Conservation (phyloP, 1,140 invertebrate species). For the Cotesia vestalis region DNA sequence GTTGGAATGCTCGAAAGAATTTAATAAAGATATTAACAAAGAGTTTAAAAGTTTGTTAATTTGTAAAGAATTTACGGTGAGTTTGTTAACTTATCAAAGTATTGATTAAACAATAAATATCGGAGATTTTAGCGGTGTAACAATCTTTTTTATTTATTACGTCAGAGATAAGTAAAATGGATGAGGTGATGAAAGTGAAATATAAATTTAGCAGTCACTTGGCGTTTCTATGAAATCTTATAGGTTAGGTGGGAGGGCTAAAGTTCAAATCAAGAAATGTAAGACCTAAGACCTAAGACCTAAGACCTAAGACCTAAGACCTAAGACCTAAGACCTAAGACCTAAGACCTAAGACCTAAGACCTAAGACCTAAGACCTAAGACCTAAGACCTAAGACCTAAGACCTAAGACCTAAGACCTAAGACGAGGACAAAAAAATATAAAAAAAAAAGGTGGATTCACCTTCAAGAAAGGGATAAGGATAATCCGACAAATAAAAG, state of each 20-base stretch:
- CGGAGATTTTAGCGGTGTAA: no score
- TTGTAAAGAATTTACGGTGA: no score
- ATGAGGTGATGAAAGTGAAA: constrained; percentile 11
- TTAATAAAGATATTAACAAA: no score
- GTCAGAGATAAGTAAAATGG: not conserved
- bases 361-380: no score
- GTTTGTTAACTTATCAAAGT: no score
- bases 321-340: no score
- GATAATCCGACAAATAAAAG: constrained; percentile 31
- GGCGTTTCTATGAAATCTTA: constrained; percentile 15
- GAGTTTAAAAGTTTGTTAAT: no score
- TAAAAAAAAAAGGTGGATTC: constrained; percentile 2
- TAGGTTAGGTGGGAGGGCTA: constrained; percentile 6
- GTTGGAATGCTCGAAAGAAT: no score
- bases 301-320: no score
- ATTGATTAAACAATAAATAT: not conserved
- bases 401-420: not conserved
- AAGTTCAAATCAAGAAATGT: not conserved
- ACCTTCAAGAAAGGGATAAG: constrained; percentile 14
- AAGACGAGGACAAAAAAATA: constrained; percentile 22
- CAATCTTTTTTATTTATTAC: not conserved
- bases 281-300: not conserved
- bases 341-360: no score
- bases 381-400: no score
- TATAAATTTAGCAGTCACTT: constrained; percentile 17